Base-by-base conservation (phyloP, 1,140 invertebrate genomes). In the Dinoponera quadriceps region DNA sequence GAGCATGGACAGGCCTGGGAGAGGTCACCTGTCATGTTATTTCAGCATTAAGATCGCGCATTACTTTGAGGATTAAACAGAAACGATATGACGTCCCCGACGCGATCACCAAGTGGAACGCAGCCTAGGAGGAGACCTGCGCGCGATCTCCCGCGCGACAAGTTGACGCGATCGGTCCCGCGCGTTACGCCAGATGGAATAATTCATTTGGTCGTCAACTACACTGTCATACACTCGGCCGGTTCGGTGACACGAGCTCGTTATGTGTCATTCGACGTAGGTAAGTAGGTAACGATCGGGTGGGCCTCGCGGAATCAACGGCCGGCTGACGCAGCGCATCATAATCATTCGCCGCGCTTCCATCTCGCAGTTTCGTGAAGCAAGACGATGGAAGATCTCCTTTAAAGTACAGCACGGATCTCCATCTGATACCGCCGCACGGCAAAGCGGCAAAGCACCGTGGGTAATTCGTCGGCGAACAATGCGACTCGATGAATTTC, bases 161-260 rank as follows among this genome's bases (percentile, higher is more conserved):
- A 27, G 22, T 51, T 68, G 44, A 27, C 49, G 27, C 29, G 49
- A 20, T 49, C 22, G 14, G 16, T 3, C 13, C n/a, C 38, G 63
- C 62, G 33, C 33, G 63, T 77, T 66, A 66, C 20, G 20, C 13
- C 62, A 66, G 66, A 69, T 78, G 63, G 22, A 78, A 57, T 78
- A 44, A 69, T 78, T 68, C 51, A 69, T 57, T 78, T 69, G 62
- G 18, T 11, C 27, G 59, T 20, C 38, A 78, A 55, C 69, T 68
- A 68, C 38, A 16, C 7, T 44, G n/a, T 66, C 22, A 68, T 18
- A 68, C 22, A 27, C 20, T 55, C 16, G 44, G 18, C 18, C 2
- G 29, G 2, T 3, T 2, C 29, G 29, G 25, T 25, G 44, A 18
- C 18, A 57, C 44, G n/a, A 25, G 13, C 3, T n/a, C 29, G 27